phyloP scores from a whole-genome alignment of 2,113 vertebrate species.

The Xiphophorus maculatus region DNA sequence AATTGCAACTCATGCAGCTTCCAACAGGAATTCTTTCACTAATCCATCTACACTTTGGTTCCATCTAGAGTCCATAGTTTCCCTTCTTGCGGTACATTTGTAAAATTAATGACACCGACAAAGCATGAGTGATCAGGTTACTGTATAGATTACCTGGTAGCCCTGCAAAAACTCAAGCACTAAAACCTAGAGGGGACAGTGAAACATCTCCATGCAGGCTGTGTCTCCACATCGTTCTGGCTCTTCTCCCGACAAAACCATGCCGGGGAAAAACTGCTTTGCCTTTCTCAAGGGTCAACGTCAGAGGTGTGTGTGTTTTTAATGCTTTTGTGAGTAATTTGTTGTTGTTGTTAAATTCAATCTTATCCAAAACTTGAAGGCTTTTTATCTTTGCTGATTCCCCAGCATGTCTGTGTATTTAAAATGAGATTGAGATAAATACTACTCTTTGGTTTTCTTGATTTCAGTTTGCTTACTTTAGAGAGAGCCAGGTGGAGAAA shows the following conservation, averaged over 20 bases:
- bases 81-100: conserved; percentile 70
- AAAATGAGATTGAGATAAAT: conserved; percentile 66
- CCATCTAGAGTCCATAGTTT: conserved; percentile 51
- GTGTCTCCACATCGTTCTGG: conserved; percentile 40
- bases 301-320: conserved; percentile 67
- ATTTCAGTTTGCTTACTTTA: conserved; percentile 46
- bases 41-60: conserved; percentile 6
- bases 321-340: not conserved
- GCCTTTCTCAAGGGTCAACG: conserved; percentile 76
- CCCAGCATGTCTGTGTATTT: conserved; percentile 66
- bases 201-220: conserved; percentile 64
- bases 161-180: conserved; percentile 64
- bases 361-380: not conserved
- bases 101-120: conserved; percentile 86
- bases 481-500: conserved; percentile 15
- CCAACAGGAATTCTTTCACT: not conserved
- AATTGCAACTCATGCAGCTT: not conserved
- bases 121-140: conserved; percentile 81
- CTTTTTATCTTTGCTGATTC: conserved; percentile 15
- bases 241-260: conserved; percentile 55
- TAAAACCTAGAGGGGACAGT: conserved; percentile 58
- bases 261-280: conserved; percentile 79
- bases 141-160: conserved; percentile 83
- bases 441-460: conserved; percentile 50
- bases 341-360: conserved; percentile 21